Percentiles rank a stretch among this genome's conserved stretches.
phyloP scores from a whole-genome alignment of 2,113 vertebrate species.

The Pangasianodon gigas region DNA sequence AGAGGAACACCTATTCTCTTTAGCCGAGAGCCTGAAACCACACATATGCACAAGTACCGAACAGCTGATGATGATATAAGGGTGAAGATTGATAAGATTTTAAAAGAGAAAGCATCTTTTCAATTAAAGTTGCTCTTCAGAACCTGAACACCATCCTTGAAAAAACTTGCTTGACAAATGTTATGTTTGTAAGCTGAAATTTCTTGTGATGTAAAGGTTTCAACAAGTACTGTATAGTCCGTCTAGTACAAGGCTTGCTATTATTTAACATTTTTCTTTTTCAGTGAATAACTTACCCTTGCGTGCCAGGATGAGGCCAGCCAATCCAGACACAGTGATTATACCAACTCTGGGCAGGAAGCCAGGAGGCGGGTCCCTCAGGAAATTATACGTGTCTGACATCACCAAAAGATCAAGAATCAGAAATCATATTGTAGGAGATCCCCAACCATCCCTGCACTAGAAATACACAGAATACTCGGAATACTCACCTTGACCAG shows the following conservation, averaged over 20 bases:
- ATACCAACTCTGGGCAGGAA: slow-evolving; percentile 77
- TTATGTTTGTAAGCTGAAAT: no score
- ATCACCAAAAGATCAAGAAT: neutral
- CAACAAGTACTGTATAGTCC: no score
- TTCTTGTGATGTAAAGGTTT: no score
- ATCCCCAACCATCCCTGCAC: no score
- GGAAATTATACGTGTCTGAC: slow-evolving; percentile 77
- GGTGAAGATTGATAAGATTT: neutral
- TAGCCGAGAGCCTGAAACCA: slow-evolving; percentile 73
- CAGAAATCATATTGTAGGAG: neutral
- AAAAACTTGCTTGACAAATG: no score
- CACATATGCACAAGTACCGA: neutral
- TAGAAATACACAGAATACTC: neutral
- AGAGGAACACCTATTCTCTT: slow-evolving; percentile 77
- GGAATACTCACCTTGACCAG: slow-evolving; percentile 76
- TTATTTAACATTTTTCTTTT: no score
- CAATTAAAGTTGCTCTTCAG: neutral
- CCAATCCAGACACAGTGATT: slow-evolving; percentile 75
- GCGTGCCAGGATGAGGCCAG: slow-evolving; percentile 73
- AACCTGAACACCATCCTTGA: neutral
- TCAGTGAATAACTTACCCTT: slow-evolving; percentile 66
- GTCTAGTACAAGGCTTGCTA: no score
- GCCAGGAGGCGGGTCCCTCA: slow-evolving; percentile 80
- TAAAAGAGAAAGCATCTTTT: no score
- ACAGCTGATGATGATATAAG: neutral